A percentile compares a stretch with the other conserved stretches of the same genome.
Evolutionary conservation across 1,140 invertebrate genomes (phyloP).

Genomic region (Belonocnema kinseyi): DNA sequence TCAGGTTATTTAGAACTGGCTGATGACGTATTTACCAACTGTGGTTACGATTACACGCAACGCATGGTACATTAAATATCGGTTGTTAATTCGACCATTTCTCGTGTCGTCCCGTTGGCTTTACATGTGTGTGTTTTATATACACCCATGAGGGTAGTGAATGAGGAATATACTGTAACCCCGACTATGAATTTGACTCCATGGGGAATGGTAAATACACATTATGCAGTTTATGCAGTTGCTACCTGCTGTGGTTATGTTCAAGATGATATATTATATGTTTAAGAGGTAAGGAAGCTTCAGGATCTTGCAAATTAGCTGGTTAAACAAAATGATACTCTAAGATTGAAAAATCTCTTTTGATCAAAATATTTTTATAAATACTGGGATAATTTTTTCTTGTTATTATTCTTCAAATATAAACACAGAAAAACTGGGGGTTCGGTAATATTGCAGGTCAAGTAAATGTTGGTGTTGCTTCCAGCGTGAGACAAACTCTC

Average conservation of each 20-base stretch:
- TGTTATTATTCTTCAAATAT: too few species aligned
- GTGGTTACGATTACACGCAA: conserved; percentile 33
- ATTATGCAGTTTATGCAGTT: conserved; percentile 19
- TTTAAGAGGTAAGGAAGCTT: not conserved
- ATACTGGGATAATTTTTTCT: too few species aligned
- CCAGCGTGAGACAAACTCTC: too few species aligned
- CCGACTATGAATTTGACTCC: conserved; percentile 3
- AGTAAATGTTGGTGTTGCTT: too few species aligned
- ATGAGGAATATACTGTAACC: not conserved
- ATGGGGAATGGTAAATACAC: conserved; percentile 19
- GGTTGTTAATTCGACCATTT: conserved; percentile 40
- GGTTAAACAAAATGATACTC: not conserved
- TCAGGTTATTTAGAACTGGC: conserved; percentile 32
- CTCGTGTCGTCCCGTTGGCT: not conserved
- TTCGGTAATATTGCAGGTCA: too few species aligned
- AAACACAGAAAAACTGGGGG: too few species aligned
- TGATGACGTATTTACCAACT: conserved; percentile 37
- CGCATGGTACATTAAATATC: conserved; percentile 35
- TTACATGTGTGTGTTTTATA: not conserved
- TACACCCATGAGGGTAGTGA: not conserved
- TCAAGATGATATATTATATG: not conserved
- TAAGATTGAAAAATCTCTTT: not conserved
- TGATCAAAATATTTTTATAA: not conserved
- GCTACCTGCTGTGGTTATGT: conserved; percentile 15
- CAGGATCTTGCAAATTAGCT: not conserved